These are phyloP conservation scores for Typhlichthys subterraneus DNA, from an alignment of 2,797 vertebrate species.

Conservation along the genomic window DNA sequence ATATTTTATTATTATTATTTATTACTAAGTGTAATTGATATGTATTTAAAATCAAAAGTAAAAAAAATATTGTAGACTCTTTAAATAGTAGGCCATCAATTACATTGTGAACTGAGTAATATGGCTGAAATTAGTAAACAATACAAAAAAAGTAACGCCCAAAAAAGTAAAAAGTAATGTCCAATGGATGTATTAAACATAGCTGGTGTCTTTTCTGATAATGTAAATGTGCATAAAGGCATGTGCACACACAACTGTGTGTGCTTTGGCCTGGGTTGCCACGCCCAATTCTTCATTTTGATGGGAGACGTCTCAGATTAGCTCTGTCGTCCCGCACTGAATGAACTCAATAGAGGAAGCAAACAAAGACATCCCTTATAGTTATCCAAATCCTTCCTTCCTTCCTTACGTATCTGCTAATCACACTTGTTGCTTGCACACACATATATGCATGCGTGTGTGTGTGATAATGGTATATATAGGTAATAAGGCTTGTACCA, in stretches of 20 bases:
- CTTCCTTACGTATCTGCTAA: constrained; percentile 25
- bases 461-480: neutral
- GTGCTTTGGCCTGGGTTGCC: constrained; percentile 19
- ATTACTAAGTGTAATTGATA: too few relatives aligned
- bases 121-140: too few relatives aligned
- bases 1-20: constrained; percentile 4
- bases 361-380: constrained; percentile 50
- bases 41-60: too few relatives aligned
- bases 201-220: neutral
- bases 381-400: constrained; percentile 28
- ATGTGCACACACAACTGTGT: neutral
- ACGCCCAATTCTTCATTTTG: constrained; percentile 15
- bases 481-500: neutral
- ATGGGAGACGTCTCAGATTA: constrained; percentile 39
- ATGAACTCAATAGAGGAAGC: constrained; percentile 66
- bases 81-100: too few relatives aligned
- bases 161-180: too few relatives aligned
- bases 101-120: too few relatives aligned
- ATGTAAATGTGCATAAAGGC: constrained; percentile 2
- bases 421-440: constrained; percentile 40
- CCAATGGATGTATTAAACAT: neutral
- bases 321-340: constrained; percentile 28
- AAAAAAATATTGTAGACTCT: too few relatives aligned
- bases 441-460: neutral
- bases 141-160: too few relatives aligned